Evolutionary conservation across 2,113 vertebrate genomes (phyloP).

Genomic region (Alligator mississippiensis): DNA sequence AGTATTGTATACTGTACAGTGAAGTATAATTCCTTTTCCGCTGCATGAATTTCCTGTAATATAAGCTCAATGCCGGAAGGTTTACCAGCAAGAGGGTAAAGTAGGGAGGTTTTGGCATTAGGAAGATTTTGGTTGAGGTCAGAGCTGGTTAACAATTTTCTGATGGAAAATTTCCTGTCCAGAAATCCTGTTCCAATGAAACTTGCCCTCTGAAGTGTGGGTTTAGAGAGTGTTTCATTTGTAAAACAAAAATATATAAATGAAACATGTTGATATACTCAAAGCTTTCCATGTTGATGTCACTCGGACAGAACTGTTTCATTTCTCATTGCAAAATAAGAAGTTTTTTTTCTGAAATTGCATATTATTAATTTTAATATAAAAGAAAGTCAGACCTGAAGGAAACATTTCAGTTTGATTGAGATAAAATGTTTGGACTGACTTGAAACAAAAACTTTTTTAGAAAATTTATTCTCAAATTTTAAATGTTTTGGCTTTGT

Average conservation of each 20-base stretch:
- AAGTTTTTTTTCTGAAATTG: conserved; percentile 45
- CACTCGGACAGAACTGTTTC: neutral
- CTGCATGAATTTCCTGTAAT: neutral
- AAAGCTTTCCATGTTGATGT: conserved; percentile 25
- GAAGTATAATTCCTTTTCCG: conserved; percentile 16
- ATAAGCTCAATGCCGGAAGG: neutral
- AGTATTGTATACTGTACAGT: conserved; percentile 3
- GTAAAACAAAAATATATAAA: neutral
- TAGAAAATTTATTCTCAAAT: conserved; percentile 52
- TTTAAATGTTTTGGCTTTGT: conserved; percentile 36
- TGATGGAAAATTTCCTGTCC: neutral
- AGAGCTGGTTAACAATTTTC: neutral
- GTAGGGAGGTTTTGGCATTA: neutral
- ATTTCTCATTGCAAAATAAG: conserved; percentile 47
- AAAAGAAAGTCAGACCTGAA: conserved; percentile 53
- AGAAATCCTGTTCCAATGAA: neutral
- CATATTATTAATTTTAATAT: conserved; percentile 59
- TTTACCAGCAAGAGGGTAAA: neutral
- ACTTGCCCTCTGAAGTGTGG: neutral
- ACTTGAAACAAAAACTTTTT: conserved; percentile 38
- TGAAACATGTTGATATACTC: conserved; percentile 34
- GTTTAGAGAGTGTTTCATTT: neutral
- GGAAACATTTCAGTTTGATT: conserved; percentile 61
- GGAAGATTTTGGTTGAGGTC: neutral
- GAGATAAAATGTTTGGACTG: conserved; percentile 64